Percentiles rank a stretch among this genome's conserved stretches.
Evolutionary conservation across 2,113 vertebrate genomes (phyloP).

Genomic region (Kryptolebias marmoratus): DNA sequence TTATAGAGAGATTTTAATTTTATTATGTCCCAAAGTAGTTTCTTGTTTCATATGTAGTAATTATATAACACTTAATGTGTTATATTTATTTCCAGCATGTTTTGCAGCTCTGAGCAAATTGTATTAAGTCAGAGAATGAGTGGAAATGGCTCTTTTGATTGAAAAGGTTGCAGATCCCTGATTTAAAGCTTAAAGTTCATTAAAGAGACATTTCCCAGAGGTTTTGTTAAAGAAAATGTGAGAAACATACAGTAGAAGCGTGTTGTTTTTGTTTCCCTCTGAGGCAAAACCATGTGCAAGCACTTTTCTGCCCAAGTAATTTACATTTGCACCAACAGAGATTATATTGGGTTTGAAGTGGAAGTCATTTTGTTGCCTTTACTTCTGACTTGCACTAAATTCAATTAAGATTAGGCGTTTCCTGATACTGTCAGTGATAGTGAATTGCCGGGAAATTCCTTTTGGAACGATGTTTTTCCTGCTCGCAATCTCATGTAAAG

Average conservation of each 20-base stretch:
- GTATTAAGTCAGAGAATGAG: too few species aligned
- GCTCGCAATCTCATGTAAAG: not conserved
- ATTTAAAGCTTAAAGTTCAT: not conserved
- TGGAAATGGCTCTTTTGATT: too few species aligned
- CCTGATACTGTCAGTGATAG: not conserved
- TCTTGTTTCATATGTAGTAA: too few species aligned
- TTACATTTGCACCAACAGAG: not conserved
- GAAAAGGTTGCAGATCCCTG: too few species aligned
- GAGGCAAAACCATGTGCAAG: not conserved
- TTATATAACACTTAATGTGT: too few species aligned
- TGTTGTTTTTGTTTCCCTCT: conserved; percentile 6
- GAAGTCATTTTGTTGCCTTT: not conserved
- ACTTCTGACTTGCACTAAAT: not conserved
- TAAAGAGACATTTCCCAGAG: not conserved
- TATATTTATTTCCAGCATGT: too few species aligned
- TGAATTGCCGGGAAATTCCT: not conserved
- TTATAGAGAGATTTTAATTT: too few species aligned
- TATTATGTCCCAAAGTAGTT: too few species aligned
- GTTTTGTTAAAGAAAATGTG: conserved; percentile 1
- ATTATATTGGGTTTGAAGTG: not conserved
- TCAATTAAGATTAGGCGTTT: not conserved
- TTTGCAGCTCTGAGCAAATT: too few species aligned
- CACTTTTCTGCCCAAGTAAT: conserved; percentile 6
- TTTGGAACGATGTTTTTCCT: not conserved
- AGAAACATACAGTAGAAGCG: not conserved